Conservation (phyloP, 1,140 invertebrate species). For the Nylanderia fulva region DNA sequence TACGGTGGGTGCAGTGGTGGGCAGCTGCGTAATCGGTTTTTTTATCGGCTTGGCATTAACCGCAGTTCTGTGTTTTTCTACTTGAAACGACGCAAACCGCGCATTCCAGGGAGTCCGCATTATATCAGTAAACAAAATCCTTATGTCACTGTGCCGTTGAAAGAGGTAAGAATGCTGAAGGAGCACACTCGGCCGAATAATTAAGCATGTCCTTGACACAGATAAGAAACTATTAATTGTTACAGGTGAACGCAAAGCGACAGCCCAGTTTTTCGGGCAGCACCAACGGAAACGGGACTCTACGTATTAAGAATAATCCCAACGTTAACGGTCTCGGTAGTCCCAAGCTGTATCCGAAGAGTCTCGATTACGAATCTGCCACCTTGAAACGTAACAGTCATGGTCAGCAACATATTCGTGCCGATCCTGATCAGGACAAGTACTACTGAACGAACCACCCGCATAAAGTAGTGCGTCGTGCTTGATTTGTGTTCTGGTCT, state of each 20-base stretch:
- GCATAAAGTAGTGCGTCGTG: background rate
- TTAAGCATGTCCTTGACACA: background rate
- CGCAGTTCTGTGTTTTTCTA: slow-evolving; percentile 83
- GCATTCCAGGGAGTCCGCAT: slow-evolving; percentile 90
- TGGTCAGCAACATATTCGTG: slow-evolving; percentile 86
- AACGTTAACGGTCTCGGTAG: slow-evolving; percentile 88
- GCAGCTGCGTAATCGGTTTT: slow-evolving; percentile 86
- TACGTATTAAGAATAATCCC: slow-evolving; percentile 88
- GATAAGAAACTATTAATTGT: slow-evolving; percentile 24
- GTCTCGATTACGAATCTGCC: slow-evolving; percentile 91
- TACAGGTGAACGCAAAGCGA: slow-evolving; percentile 82
- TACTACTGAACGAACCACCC: slow-evolving; percentile 83
- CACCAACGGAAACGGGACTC: slow-evolving; percentile 86
- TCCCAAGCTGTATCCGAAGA: slow-evolving; percentile 89
- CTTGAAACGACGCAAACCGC: slow-evolving; percentile 83
- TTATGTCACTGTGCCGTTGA: slow-evolving; percentile 92
- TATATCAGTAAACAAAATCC: slow-evolving; percentile 94
- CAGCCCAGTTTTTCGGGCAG: slow-evolving; percentile 84
- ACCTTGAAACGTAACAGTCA: slow-evolving; percentile 93
- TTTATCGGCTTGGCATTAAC: slow-evolving; percentile 83
- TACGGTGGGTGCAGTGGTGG: slow-evolving; percentile 87
- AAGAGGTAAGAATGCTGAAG: slow-evolving; percentile 86
- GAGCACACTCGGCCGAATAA: too few species aligned
- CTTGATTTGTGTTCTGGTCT: slow-evolving; percentile 11
- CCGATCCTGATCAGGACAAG: slow-evolving; percentile 88